Conservation (phyloP, 2,888 invertebrate species). For the Notodonta ziczac region DNA sequence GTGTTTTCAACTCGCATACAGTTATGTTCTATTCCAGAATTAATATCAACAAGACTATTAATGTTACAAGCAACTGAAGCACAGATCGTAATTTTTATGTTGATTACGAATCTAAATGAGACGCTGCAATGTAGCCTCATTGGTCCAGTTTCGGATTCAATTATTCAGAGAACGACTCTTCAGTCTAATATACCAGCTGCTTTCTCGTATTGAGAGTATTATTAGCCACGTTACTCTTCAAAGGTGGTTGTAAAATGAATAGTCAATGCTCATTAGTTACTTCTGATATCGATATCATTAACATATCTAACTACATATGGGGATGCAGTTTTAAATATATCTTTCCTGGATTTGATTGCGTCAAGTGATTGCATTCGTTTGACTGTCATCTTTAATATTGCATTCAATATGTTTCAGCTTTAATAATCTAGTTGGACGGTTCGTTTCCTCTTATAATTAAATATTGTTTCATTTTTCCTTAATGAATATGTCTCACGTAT, state of each 20-base stretch:
- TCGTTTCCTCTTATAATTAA: neutral
- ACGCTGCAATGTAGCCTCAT: conserved; percentile 1
- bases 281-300: conserved; percentile 1
- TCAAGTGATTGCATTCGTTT: neutral
- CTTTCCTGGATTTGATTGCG: neutral
- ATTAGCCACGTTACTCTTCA: neutral
- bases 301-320: conserved; percentile 3
- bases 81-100: neutral
- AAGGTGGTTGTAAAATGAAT: neutral
- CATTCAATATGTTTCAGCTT: neutral
- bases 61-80: conserved; percentile 13
- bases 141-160: conserved; percentile 2
- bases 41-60: conserved; percentile 29
- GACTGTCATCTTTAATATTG: neutral
- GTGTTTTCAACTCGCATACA: conserved; percentile 42
- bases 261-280: conserved; percentile 3
- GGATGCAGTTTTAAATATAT: neutral
- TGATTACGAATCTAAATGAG: neutral
- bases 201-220: neutral
- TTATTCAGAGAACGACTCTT: conserved; percentile 5
- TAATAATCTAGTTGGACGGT: no score
- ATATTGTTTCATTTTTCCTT: neutral
- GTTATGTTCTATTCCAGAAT: conserved; percentile 28
- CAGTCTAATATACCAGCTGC: neutral
- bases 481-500: no score